Evolutionary conservation across 2,113 vertebrate species (phyloP), one percentile per base, ranked within the genome.

Genomic region (Sinocyclocheilus anshuiensis): DNA sequence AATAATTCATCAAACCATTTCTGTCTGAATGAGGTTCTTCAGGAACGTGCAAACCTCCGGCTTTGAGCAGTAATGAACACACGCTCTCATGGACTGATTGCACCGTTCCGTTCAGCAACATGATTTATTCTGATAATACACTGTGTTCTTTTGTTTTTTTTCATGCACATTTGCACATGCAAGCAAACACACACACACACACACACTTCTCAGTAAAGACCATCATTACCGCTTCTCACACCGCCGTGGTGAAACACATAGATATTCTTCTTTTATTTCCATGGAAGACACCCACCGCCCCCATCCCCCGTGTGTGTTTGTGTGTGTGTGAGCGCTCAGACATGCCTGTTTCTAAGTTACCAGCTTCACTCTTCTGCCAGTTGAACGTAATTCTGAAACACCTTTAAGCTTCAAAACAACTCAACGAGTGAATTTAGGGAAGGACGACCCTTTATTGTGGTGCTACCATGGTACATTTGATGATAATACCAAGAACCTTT

Each of bases 261-360:
- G 48, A 87, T 36, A 78, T 79, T 77, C 71, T 87, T 63, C 59
- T 29, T 87, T 65, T 81, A 39, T 76, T 81, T 86, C 55, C 67
- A 50, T 26, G 74, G 75, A 55, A 55, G 74, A 77, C 63, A 67
- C 59, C 42, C 33, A 42, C 26, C 79, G 26, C 50, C 42, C 82
- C 85, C 48, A 53, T 69, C 29, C 18, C 48, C 26, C 7, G n/a
- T 48, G 76, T 81, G 57, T 84, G 36, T 81, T 61, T 71, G 71
- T 78, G 67, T 53, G 81, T 57, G 57, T 42, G 24, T 36, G 76
- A 75, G 81, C 76, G 12, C 65, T 67, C 76, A 61, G 78, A 86
- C 81, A 57, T 86, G 87, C 57, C 84, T 88, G 84, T 88, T 88
- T 86, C 87, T 75, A 88, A 88, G 87, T 86, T 88, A 88, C 87